These are phyloP conservation scores for Ips nitidus DNA, from an alignment of 1,140 invertebrate genomes.

Conservation along the genomic window DNA sequence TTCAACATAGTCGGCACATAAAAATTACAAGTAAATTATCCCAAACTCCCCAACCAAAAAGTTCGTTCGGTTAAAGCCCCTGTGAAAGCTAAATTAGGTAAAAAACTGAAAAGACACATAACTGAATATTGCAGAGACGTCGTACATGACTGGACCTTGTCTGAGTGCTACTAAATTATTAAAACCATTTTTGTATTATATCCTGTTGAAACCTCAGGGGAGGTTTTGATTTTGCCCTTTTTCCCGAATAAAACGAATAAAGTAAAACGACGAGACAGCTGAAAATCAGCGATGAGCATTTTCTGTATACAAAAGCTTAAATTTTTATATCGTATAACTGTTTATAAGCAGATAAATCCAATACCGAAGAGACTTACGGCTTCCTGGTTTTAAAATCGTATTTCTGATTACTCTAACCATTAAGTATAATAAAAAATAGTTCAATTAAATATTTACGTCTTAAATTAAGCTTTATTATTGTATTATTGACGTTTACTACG, in stretches of 20 bases:
- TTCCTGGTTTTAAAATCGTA: conserved; percentile 15
- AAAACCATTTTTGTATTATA: conserved; percentile 1
- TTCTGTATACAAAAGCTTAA: no score
- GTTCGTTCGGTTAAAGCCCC: conserved; percentile 21
- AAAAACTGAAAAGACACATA: conserved; percentile 23
- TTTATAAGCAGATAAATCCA: no score
- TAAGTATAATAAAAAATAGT: conserved; percentile 33
- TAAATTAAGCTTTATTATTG: conserved; percentile 37
- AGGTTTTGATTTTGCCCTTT: neutral
- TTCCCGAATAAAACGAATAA: neutral
- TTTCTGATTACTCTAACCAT: conserved; percentile 16
- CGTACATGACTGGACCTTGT: conserved; percentile 21
- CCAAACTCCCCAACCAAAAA: conserved; percentile 11
- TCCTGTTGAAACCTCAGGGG: neutral
- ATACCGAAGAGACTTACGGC: neutral
- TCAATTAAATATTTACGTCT: conserved; percentile 31
- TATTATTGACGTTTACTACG: conserved; percentile 28
- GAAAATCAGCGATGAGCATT: neutral
- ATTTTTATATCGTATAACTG: no score
- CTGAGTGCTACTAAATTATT: conserved; percentile 28
- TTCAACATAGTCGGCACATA: conserved; percentile 3
- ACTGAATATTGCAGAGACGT: conserved; percentile 25
- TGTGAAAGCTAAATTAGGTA: conserved; percentile 8
- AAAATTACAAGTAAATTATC: conserved; percentile 4
- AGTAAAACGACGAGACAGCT: neutral